These are phyloP conservation scores for Drosophila engyochracea DNA, from an alignment of 2,888 invertebrate genomes.

Conservation along the genomic window DNA sequence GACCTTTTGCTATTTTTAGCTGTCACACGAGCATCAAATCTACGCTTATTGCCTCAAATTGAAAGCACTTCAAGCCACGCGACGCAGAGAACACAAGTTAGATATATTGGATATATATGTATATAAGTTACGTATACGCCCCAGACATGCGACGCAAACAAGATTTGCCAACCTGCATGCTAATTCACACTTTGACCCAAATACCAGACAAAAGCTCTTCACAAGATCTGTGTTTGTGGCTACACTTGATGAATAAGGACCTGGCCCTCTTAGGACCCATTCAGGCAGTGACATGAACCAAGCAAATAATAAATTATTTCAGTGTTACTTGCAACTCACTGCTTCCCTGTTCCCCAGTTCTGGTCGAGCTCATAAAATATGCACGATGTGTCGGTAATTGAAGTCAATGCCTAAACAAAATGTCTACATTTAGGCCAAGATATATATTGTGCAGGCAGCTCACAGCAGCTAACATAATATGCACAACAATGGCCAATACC, in stretches of 20 bases:
- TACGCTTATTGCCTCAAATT: constrained; percentile 51
- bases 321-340: constrained; percentile 2
- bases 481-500: constrained; percentile 13
- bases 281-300: constrained; percentile 46
- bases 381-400: constrained; percentile 71
- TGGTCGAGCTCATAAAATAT: constrained; percentile 61
- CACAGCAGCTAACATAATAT: constrained; percentile 7
- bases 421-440: constrained; percentile 49
- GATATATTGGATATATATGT: constrained; percentile 3
- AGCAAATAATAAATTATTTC: constrained; percentile 55
- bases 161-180: constrained; percentile 53
- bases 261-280: constrained; percentile 30
- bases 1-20: constrained; percentile 61
- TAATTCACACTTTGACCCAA: constrained; percentile 74
- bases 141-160: constrained; percentile 10
- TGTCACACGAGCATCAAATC: constrained; percentile 55
- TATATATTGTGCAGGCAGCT: constrained; percentile 13
- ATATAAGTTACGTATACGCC: constrained; percentile 38
- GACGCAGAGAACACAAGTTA: constrained; percentile 10
- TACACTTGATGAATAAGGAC: constrained; percentile 31
- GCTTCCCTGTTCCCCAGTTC: background rate
- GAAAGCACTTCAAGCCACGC: constrained; percentile 48
- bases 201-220: constrained; percentile 42
- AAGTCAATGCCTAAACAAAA: constrained; percentile 67
- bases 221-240: constrained; percentile 13